Evolutionary conservation across 2,113 vertebrate species (phyloP), one percentile per base, ranked within the genome.

Genomic region (Eudorcas thomsonii): DNA sequence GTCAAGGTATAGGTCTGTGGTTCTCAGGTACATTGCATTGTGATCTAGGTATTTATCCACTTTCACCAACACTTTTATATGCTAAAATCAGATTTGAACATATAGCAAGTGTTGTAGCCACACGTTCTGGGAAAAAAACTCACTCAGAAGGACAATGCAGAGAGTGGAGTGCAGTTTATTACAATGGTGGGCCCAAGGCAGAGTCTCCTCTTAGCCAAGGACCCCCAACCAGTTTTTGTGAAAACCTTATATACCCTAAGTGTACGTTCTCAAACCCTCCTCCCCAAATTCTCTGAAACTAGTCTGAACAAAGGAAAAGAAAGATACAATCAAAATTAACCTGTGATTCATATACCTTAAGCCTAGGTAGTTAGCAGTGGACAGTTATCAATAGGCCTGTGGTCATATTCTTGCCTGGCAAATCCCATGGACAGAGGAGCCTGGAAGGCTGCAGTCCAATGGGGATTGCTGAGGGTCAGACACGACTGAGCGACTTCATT

Each of bases 111-210:
- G 64, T 21, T 67, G 33, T 67, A 36, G 64, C 7, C 33, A 9
- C 0, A 2, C 0, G 1, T 67, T 67, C 33, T 36, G 17, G 33
- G 33, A 36, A n/a, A 67, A 1, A 67, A 67, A 67, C 33, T 67
- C 17, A 67, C 33, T n/a, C 30, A 19, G 62, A 17, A 64, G 62
- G 62, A 19, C 7, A 64, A 64, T 64, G 7, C 33, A 67, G 62
- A n/a, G 7, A 9, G 16, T n/a, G 16, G 62, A 67, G 62, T n/a
- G 62, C 62, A 67, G 4, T 67, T n/a, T n/a, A 67, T 17, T 19
- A 67, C 33, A n/a, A 17, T 19, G 33, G 33, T 0, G 4, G 62
- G 33, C 62, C 33, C 7, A 67, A 17, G 62, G 33, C 62, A 67
- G 62, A 8, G 33, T 67, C 62, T 67, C 16, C 33, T 67, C 7